phyloP scores from a whole-genome alignment of 1,140 invertebrate genomes.

The Drosophila pruinosa region DNA sequence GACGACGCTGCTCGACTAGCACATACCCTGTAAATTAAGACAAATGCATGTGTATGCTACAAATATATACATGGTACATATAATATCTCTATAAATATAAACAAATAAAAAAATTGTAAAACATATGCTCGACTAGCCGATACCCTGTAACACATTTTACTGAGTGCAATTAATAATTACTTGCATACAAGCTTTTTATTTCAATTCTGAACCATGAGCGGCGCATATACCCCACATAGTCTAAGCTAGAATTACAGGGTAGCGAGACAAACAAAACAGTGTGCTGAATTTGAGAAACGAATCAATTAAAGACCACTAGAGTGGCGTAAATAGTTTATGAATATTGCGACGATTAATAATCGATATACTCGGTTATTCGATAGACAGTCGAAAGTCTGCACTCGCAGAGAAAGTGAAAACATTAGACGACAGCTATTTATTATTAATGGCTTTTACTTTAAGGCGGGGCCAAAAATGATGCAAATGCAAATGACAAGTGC shows the following conservation, averaged over 20 bases:
- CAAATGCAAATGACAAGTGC: slow-evolving; percentile 4
- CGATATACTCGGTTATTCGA: neutral
- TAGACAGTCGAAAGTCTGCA: no score
- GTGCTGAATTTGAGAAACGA: slow-evolving; percentile 7
- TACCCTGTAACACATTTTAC: neutral
- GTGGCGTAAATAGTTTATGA: neutral
- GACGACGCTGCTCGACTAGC: neutral
- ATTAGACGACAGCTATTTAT: neutral
- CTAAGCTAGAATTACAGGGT: neutral
- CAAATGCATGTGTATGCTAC: no score
- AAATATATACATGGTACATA: no score
- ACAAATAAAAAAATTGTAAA: no score
- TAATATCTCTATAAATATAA: no score
- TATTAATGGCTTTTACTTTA: slow-evolving; percentile 6
- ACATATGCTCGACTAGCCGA: neutral
- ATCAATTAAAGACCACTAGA: slow-evolving; percentile 13
- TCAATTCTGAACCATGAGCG: no score
- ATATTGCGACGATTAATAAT: neutral
- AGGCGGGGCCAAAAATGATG: neutral
- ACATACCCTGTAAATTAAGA: neutral
- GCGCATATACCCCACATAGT: neutral
- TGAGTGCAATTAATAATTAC: no score
- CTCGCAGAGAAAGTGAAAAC: neutral
- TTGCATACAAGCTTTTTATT: no score
- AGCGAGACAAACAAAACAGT: neutral